A percentile compares a stretch with the other conserved stretches of the same genome.
These are phyloP conservation scores for Hylaeus anthracinus DNA, from an alignment of 1,140 invertebrate genomes.

Conservation along the genomic window DNA sequence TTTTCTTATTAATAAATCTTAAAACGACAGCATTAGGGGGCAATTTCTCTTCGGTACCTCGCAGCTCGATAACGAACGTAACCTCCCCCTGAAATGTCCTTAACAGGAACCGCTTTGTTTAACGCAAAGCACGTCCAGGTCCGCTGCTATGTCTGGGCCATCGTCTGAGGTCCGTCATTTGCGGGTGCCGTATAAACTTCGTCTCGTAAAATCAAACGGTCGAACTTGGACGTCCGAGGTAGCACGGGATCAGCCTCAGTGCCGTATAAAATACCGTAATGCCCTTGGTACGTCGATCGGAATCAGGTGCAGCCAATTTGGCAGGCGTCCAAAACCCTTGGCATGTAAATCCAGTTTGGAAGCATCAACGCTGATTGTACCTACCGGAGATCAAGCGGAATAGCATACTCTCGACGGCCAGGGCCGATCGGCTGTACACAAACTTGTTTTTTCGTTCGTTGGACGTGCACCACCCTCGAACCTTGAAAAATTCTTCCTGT, in stretches of 20 bases:
- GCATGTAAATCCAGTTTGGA: conserved; percentile 69
- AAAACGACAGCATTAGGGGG: too few relatives aligned
- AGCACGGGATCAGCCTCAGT: conserved; percentile 44
- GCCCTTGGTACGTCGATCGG: conserved; percentile 68
- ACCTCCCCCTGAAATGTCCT: background rate
- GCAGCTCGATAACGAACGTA: too few relatives aligned
- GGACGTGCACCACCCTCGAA: conserved; percentile 17
- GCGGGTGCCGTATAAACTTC: conserved; percentile 65
- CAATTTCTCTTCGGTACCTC: too few relatives aligned
- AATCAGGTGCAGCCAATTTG: conserved; percentile 76
- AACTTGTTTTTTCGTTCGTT: conserved; percentile 46
- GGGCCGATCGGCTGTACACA: conserved; percentile 22
- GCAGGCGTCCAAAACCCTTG: conserved; percentile 65
- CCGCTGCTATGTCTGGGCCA: conserved; percentile 29
- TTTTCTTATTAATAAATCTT: too few relatives aligned
- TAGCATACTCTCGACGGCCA: conserved; percentile 48
- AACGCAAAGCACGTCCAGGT: conserved; percentile 12
- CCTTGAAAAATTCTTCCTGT: conserved; percentile 44
- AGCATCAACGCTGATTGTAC: conserved; percentile 57
- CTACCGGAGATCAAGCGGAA: conserved; percentile 53
- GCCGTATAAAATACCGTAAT: conserved; percentile 72
- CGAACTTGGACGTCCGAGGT: conserved; percentile 52
- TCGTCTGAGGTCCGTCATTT: conserved; percentile 69
- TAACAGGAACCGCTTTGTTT: background rate
- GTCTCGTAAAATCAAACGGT: conserved; percentile 70